Base-by-base conservation (phyloP, 92 coral and sea anemone genomes). In the Epizoanthus fatuus region DNA sequence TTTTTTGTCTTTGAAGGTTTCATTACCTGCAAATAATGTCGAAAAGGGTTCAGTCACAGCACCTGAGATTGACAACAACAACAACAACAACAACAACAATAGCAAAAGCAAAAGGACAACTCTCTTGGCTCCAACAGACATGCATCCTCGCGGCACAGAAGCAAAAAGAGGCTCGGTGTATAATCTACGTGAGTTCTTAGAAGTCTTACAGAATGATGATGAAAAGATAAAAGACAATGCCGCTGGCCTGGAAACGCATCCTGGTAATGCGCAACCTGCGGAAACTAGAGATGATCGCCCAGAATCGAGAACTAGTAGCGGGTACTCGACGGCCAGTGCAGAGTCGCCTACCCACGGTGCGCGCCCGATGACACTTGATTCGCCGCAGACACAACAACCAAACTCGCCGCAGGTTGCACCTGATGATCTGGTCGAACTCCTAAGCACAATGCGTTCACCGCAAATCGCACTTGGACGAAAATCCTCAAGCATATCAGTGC, bases 151-250 rank as follows among this genome's bases (percentile, higher is more conserved):
- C 14, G 11, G 42, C 6, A 39, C 56, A 25, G 59, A 74, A 37
- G 64, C 74, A 15, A 87, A 77, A 15, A 75, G 92, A 29, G 95
- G 86, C 1, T 92, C 98, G 0, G 79, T 84, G 42, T 84, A 92
- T 75, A 87, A 84, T 72, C 73, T 93, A 15, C 91, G 81, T 13
- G 94, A 93, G 78, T 90, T 93, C 29, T 52, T 93, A 66, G 84
- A 84, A 17, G 59, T 90, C 60, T 87, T 90, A 62, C 94, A 93
- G 38, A 84, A 80, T 11, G 94, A 91, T 52, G 81, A 89, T 5
- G 92, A 90, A 3, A 72, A 57, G 49, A 32, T 4, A n/a, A 70
- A 37, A 22, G 73, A 72, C 38, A 51, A 32, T 35, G 45, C 66
- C 29, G 7, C 49, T 47, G 10, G 9, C 29, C 3, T 42, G 16